phyloP scores from a whole-genome alignment of 2,113 vertebrate species.

The Chaenogobius annularis region DNA sequence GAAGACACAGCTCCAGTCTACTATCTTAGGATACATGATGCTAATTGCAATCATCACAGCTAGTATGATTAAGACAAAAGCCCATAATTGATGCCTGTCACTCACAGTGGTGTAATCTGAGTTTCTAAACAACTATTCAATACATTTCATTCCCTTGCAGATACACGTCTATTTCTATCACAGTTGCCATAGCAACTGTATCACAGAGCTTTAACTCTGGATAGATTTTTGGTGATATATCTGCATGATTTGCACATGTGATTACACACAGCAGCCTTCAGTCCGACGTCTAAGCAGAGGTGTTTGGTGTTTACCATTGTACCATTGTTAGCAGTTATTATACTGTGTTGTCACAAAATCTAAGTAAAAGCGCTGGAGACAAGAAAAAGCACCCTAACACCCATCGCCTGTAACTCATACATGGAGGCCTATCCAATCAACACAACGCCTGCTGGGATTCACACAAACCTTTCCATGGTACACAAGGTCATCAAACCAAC shows the following conservation, averaged over 20 bases:
- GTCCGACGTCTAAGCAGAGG: neutral
- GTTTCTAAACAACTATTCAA: slow-evolving; percentile 71
- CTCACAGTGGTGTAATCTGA: slow-evolving; percentile 49
- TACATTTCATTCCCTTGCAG: slow-evolving; percentile 76
- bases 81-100: slow-evolving; percentile 25
- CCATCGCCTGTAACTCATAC: slow-evolving; percentile 53
- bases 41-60: slow-evolving; percentile 18
- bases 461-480: slow-evolving; percentile 44
- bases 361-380: slow-evolving; percentile 40
- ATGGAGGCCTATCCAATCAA: slow-evolving; percentile 69
- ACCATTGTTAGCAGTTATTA: slow-evolving; percentile 9
- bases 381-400: slow-evolving; percentile 54
- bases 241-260: slow-evolving; percentile 49
- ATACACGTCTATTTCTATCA: slow-evolving; percentile 80
- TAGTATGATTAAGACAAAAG: slow-evolving; percentile 13
- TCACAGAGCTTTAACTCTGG: slow-evolving; percentile 77
- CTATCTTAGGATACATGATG: neutral
- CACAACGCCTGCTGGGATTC: slow-evolving; percentile 64
- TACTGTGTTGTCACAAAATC: slow-evolving; percentile 24
- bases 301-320: neutral
- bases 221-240: slow-evolving; percentile 73
- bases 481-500: slow-evolving; percentile 65
- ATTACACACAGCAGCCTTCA: slow-evolving; percentile 28
- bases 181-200: slow-evolving; percentile 82
- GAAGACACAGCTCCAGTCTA: slow-evolving; percentile 2